Conservation (phyloP, 2,797 vertebrate genomes). For the Macropus fuliginosus region DNA sequence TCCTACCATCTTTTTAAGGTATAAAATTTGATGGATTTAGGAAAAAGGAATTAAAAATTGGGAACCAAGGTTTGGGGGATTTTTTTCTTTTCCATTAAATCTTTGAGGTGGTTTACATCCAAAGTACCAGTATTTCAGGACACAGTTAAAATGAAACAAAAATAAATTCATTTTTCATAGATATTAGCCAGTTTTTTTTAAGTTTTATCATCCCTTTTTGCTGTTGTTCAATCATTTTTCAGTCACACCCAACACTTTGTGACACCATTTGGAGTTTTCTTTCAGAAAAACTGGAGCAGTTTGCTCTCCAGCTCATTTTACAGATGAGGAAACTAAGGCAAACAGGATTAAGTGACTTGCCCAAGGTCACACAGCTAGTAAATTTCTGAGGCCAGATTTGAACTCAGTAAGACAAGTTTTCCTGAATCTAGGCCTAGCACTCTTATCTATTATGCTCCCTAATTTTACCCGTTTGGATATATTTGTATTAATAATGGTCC, state of each 20-base stretch:
- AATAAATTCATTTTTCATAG: slow-evolving; percentile 35
- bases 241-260: not conserved
- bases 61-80: not conserved
- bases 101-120: not conserved
- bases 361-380: not conserved
- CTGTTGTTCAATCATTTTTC: not conserved
- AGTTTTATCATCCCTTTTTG: slow-evolving; percentile 21
- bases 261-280: not conserved
- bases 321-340: not conserved
- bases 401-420: not conserved
- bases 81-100: not conserved
- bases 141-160: not conserved
- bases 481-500: slow-evolving; percentile 3
- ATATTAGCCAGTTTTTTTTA: not conserved
- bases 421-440: too few species aligned
- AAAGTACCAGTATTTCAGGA: not conserved
- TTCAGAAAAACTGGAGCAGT: not conserved
- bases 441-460: not conserved
- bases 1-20: slow-evolving; percentile 24
- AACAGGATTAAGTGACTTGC: not conserved
- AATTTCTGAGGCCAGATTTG: not conserved
- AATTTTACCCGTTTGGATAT: not conserved
- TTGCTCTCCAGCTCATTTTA: not conserved
- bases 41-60: slow-evolving; percentile 44
- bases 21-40: slow-evolving; percentile 23